Conservation (phyloP, 1,140 invertebrate genomes). For the Adoxophyes honmai region DNA sequence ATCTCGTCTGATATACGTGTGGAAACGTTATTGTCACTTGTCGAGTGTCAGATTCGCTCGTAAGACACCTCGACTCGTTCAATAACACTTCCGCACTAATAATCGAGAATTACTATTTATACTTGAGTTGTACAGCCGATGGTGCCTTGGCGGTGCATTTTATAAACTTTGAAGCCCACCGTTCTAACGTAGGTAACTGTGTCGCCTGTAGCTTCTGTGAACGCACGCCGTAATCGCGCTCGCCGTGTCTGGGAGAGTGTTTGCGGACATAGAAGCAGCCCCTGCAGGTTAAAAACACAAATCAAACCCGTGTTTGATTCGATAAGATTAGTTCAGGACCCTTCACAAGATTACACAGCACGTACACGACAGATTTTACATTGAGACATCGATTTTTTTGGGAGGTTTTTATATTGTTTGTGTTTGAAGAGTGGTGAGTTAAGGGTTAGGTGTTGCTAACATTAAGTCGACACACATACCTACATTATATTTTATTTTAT, state of each 20-base stretch:
- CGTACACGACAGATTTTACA: constrained; percentile 47
- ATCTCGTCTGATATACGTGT: too few relatives aligned
- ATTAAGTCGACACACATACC: too few relatives aligned
- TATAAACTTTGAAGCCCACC: constrained; percentile 79
- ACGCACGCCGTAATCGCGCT: constrained; percentile 87
- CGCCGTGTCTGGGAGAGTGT: constrained; percentile 91
- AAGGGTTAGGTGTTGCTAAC: too few relatives aligned
- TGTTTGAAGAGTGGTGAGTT: too few relatives aligned
- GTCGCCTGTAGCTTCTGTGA: constrained; percentile 92
- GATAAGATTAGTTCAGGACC: constrained; percentile 52
- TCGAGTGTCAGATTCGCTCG: too few relatives aligned
- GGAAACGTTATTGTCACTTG: too few relatives aligned
- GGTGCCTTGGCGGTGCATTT: constrained; percentile 50
- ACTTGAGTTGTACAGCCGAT: constrained; percentile 63
- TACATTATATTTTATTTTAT: too few relatives aligned
- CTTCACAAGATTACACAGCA: constrained; percentile 66
- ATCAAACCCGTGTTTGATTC: constrained; percentile 57
- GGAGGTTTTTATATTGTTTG: too few relatives aligned
- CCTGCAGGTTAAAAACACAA: constrained; percentile 79
- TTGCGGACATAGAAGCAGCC: constrained; percentile 91
- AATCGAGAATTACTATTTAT: neutral
- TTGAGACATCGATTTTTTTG: constrained; percentile 9
- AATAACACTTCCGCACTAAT: too few relatives aligned
- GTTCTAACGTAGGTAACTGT: constrained; percentile 92
- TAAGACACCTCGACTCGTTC: too few relatives aligned